These are phyloP conservation scores for Cryptocephalus primarius DNA, from an alignment of 2,888 invertebrate genomes.

Conservation along the genomic window DNA sequence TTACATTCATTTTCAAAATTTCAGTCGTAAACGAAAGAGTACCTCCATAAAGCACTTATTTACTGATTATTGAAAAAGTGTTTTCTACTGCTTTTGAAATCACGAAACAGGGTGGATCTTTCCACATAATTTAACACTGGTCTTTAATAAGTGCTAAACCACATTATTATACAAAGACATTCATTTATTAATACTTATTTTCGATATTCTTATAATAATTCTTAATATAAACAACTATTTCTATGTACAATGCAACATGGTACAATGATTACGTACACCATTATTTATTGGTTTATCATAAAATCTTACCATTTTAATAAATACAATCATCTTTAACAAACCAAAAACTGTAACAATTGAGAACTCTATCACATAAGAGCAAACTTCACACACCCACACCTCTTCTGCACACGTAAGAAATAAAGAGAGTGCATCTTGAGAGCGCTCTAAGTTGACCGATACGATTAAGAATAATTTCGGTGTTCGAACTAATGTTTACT, in stretches of 20 bases:
- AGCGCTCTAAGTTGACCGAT: neutral
- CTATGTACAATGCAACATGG: slow-evolving; percentile 39
- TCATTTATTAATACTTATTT: slow-evolving; percentile 38
- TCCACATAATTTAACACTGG: no score
- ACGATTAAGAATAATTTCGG: no score
- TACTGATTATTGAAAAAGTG: no score
- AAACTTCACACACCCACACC: slow-evolving; percentile 8
- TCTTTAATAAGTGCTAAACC: neutral
- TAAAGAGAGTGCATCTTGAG: slow-evolving; percentile 1
- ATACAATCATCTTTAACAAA: slow-evolving; percentile 23
- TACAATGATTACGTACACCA: slow-evolving; percentile 34
- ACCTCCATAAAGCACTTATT: no score
- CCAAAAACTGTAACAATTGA: slow-evolving; percentile 25
- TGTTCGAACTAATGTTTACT: no score
- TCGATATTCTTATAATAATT: slow-evolving; percentile 35
- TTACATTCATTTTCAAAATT: no score
- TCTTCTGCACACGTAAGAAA: slow-evolving; percentile 14
- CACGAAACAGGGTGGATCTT: no score
- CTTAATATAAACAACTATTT: slow-evolving; percentile 40
- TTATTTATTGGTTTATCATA: slow-evolving; percentile 25
- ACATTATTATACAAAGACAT: slow-evolving; percentile 37
- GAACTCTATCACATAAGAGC: slow-evolving; percentile 29
- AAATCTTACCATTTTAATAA: slow-evolving; percentile 24
- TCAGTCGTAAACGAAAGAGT: no score
- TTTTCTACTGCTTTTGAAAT: no score